phyloP scores from a whole-genome alignment of 2,888 invertebrate species.

The Saturnia japonica region DNA sequence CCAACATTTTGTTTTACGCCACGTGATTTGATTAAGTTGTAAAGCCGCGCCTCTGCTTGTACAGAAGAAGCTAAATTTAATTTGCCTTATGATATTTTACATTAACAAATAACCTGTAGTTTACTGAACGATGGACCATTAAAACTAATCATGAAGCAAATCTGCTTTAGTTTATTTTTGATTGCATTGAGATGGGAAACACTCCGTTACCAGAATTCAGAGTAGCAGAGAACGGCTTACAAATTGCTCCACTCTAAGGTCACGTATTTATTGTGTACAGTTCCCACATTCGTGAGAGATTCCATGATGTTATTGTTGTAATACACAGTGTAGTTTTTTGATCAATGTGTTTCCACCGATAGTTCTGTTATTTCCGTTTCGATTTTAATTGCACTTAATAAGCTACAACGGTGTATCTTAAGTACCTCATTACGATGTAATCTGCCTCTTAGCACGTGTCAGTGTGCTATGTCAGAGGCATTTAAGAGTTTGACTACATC shows the following conservation, averaged over 20 bases:
- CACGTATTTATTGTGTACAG: neutral
- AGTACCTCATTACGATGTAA: too few species aligned
- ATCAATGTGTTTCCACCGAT: neutral
- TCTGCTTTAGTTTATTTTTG: neutral
- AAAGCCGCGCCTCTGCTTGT: neutral
- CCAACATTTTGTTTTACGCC: neutral
- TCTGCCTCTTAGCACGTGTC: too few species aligned
- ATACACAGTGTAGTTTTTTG: neutral
- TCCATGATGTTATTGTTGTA: neutral
- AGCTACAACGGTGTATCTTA: neutral
- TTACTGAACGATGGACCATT: neutral
- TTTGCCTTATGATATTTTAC: neutral
- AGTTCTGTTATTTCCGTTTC: slow-evolving; percentile 15
- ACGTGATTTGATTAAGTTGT: neutral
- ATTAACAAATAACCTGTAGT: neutral
- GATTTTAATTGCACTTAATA: neutral
- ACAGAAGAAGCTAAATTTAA: neutral
- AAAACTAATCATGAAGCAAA: neutral
- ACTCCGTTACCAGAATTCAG: neutral
- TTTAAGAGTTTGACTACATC: too few species aligned
- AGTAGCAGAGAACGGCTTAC: slow-evolving; percentile 4
- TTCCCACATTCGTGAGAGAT: slow-evolving; percentile 16
- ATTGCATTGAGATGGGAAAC: neutral
- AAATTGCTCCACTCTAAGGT: slow-evolving; percentile 12
- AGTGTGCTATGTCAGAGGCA: too few species aligned